Evolutionary conservation across 2,113 vertebrate species (phyloP).

Genomic region (Leucosticte australis): DNA sequence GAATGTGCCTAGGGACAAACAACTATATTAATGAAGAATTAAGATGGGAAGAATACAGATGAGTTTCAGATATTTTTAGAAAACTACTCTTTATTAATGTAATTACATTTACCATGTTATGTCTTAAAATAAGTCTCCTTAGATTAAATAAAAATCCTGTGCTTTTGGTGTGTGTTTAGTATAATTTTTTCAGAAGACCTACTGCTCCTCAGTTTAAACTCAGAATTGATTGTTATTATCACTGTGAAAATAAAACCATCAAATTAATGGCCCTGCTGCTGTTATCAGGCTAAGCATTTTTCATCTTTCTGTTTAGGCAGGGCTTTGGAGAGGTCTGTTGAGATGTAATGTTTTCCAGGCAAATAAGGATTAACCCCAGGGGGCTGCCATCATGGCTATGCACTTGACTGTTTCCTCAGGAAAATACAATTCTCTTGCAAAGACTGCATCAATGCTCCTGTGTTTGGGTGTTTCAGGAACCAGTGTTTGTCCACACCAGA

Average conservation of each 20-base stretch:
- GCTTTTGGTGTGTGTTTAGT: neutral
- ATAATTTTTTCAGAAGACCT: neutral
- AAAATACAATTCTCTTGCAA: neutral
- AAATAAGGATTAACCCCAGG: neutral
- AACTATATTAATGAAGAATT: neutral
- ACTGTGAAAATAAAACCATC: neutral
- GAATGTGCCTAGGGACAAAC: neutral
- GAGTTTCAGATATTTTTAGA: neutral
- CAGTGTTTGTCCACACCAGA: neutral
- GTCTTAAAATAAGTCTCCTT: neutral
- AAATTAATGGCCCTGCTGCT: neutral
- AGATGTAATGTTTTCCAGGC: neutral
- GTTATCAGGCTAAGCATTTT: neutral
- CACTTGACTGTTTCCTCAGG: neutral
- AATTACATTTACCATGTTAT: neutral
- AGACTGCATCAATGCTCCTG: neutral
- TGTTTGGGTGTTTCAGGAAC: neutral
- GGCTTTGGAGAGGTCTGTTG: neutral
- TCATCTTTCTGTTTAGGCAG: neutral
- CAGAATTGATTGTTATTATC: neutral
- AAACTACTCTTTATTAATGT: neutral
- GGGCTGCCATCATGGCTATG: neutral
- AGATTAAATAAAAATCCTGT: neutral
- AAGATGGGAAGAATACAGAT: neutral
- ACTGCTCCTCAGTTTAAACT: neutral